Percentiles rank a stretch among this genome's conserved stretches.
Conservation (phyloP, 2,113 vertebrate genomes). For the Nasalis larvatus region DNA sequence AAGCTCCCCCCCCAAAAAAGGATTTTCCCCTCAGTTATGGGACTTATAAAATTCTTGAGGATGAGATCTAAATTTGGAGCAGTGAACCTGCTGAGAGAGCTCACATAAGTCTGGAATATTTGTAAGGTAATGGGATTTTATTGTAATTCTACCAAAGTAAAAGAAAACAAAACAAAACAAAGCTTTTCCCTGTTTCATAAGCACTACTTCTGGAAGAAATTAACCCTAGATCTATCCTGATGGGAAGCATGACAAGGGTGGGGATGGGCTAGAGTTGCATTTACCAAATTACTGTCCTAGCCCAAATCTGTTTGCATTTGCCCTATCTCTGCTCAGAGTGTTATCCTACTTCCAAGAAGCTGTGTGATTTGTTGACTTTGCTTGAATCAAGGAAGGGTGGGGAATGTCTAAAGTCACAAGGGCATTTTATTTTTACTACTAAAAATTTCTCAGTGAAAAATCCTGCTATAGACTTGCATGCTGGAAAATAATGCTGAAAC, state of each 20-base stretch:
- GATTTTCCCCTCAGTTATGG: not conserved
- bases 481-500: not conserved
- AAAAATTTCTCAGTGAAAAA: not conserved
- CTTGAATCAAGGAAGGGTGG: not conserved
- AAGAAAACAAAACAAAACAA: not conserved
- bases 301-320: not conserved
- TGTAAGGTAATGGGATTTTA: not conserved
- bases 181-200: not conserved
- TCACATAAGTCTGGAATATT: not conserved
- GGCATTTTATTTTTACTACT: not conserved
- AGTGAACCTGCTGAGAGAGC: not conserved
- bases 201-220: not conserved
- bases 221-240: not conserved
- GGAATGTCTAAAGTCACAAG: not conserved
- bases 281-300: not conserved
- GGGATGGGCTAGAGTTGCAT: not conserved
- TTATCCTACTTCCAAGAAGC: not conserved
- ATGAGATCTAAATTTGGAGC: not conserved
- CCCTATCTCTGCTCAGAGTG: not conserved
- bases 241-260: not conserved
- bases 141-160: not conserved
- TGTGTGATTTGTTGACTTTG: not conserved
- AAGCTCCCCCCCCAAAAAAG: not conserved
- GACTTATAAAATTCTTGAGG: constrained; percentile 3
- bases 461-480: not conserved